A percentile compares a stretch with the other conserved stretches of the same genome.
Conservation (phyloP, 2,797 vertebrate genomes). For the Acanthurus leucopareius region DNA sequence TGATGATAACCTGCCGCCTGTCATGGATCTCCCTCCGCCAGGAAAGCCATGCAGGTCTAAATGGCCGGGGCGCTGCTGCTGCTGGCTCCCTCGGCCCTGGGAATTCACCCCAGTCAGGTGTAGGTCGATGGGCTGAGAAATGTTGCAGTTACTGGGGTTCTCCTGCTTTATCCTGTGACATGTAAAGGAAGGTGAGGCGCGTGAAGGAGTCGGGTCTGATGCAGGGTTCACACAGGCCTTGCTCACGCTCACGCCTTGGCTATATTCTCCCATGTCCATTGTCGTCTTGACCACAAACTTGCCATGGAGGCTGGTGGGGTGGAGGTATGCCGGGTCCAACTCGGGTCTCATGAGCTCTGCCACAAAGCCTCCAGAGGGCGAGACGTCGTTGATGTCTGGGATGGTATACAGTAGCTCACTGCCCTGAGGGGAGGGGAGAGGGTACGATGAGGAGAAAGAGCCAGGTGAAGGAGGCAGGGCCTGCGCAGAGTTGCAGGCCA, state of each 20-base stretch:
- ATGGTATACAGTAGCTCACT: conserved; percentile 87
- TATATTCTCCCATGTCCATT: conserved; percentile 91
- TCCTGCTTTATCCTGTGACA: conserved; percentile 96
- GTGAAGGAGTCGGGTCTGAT: conserved; percentile 71
- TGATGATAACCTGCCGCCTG: conserved; percentile 85
- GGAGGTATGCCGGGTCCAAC: conserved; percentile 95
- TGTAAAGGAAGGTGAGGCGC: conserved; percentile 80
- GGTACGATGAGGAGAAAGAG: conserved; percentile 88
- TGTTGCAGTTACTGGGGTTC: conserved; percentile 85
- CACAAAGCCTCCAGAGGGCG: conserved; percentile 96
- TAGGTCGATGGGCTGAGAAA: conserved; percentile 82
- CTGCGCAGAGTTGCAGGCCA: conserved; percentile 83
- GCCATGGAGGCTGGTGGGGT: conserved; percentile 91
- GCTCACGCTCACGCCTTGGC: conserved; percentile 85
- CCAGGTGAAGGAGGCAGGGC: conserved; percentile 85
- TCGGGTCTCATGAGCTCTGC: conserved; percentile 97
- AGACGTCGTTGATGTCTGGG: conserved; percentile 94
- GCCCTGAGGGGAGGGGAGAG: conserved; percentile 85
- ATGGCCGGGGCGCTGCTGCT: conserved; percentile 82
- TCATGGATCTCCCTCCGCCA: conserved; percentile 84
- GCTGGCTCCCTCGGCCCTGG: conserved; percentile 83
- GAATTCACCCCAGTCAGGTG: conserved; percentile 82
- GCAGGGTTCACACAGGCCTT: conserved; percentile 78
- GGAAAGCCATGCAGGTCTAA: conserved; percentile 87
- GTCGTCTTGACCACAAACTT: conserved; percentile 95